Evolutionary conservation across 2,888 invertebrate species (phyloP), one percentile per base, ranked within the genome.

Genomic region (Trilocha varians): DNA sequence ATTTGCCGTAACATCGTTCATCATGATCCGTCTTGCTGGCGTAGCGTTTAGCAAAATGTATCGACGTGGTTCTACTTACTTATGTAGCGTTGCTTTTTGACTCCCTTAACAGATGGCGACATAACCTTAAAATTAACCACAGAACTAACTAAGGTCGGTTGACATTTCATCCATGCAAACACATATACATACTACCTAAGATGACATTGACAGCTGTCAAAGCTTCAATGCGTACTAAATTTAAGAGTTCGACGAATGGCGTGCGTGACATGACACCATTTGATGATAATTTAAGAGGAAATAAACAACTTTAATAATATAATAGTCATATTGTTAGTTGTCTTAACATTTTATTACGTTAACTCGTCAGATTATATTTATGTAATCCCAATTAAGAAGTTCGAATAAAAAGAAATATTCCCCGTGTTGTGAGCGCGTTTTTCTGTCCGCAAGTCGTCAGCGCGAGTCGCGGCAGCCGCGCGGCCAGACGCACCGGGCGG

Each of bases 401-500:
- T 8, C 5, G 8, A 18, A 18, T 18, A 8, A 11, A 16, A n/a
- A 34, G 9, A 13, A 6, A 3, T 11, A 6, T 13, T 15, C 15
- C 16, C 25, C 25, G 11, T 25, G 6, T 9, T 17, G 16, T 13
- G 16, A n/a, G 37, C 43, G 39, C 40, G 36, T 34, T 41, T 42
- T 3, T 33, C 45, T 52, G 48, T 36, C 36, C 16, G 33, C 45
- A 34, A 46, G 48, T 52, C 54, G 34, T 42, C 25, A 3, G 1
- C 5, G 40, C 45, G 53, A 43, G 43, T 37, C 32, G 37, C 33
- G 43, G 40, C 61, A 70, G 65, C 53, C 55, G 67, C 69, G 65
- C 62, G 49, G 60, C 63, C 64, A 65, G 70, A 40, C 43, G 42
- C 60, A 18, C 5, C 34, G 48, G 70, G 70, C 77, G 70, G 47